Evolutionary conservation across 1,140 invertebrate species (phyloP), one percentile per base, ranked within the genome.

Genomic region (Cyclina sinensis): DNA sequence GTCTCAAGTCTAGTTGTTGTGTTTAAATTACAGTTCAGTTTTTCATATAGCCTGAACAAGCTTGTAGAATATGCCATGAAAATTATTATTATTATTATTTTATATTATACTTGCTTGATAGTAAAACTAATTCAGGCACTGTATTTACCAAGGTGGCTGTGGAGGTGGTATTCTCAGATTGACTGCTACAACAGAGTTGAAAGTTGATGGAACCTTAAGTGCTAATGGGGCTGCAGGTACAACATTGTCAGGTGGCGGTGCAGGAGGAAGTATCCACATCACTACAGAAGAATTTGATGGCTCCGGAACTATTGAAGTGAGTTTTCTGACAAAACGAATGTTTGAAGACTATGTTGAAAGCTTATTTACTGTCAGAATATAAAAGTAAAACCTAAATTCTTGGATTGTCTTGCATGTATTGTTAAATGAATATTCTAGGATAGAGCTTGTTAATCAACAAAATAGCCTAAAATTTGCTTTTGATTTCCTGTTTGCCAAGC

Each of bases 111-210:
- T n/a, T n/a, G n/a, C n/a, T n/a, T n/a, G n/a, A n/a, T n/a, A n/a
- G n/a, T n/a, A n/a, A n/a, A n/a, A n/a, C n/a, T n/a, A n/a, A n/a
- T n/a, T n/a, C n/a, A n/a, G n/a, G n/a, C n/a, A n/a, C n/a, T n/a
- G 57, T 59, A 9, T n/a, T 59, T 21, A 5, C 18, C 24, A 62
- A 93, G 93, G 93, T 89, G 93, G 92, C 9, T 91, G 90, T 90
- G 93, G 93, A 39, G 93, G 93, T 30, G 93, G 93, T 39, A 92
- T 92, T 21, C 70, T 94, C 9, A 79, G 68, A n/a, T 88, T 94
- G 32, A 89, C 92, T 54, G 89, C 78, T 12, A 82, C 27, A 21
- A 59, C 16, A 7, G 57, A 90, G 35, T n/a, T 92, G 27, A 91
- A 93, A 70, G 84, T 94, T 43, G 91, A 94, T 84, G 93, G 93